phyloP scores from a whole-genome alignment of 2,888 invertebrate genomes.

The Trichopria drosophilae region DNA sequence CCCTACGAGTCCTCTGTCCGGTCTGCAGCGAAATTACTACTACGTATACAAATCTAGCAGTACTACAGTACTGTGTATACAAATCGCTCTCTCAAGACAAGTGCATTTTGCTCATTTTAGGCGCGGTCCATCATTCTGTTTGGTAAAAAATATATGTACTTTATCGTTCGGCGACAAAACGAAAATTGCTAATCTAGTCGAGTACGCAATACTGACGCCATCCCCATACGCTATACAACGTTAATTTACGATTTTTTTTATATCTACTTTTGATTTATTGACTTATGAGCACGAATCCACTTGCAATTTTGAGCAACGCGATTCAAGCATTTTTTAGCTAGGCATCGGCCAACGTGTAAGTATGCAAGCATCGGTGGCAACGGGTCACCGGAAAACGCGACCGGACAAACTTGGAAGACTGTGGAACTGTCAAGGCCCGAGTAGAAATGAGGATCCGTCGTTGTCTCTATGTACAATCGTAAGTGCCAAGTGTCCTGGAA shows the following conservation, averaged over 20 bases:
- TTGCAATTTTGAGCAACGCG: not conserved
- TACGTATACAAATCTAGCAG: too few relatives aligned
- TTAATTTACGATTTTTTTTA: conserved; percentile 8
- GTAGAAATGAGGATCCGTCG: conserved; percentile 9
- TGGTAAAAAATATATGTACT: conserved; percentile 30
- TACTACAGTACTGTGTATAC: too few relatives aligned
- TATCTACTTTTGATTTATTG: conserved; percentile 26
- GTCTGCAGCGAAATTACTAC: too few relatives aligned
- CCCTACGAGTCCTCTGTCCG: conserved; percentile 17
- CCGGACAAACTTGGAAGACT: conserved; percentile 28
- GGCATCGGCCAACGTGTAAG: not conserved
- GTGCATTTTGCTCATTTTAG: not conserved
- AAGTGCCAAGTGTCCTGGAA: too few relatives aligned
- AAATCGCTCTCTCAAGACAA: too few relatives aligned
- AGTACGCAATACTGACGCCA: conserved; percentile 30
- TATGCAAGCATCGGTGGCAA: not conserved
- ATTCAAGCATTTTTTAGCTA: not conserved
- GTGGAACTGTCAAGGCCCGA: conserved; percentile 12
- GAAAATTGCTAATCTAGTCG: conserved; percentile 17
- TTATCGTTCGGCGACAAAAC: conserved; percentile 22
- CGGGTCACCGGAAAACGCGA: conserved; percentile 1
- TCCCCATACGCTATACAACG: conserved; percentile 17
- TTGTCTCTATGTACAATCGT: too few relatives aligned
- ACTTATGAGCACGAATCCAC: conserved; percentile 17
- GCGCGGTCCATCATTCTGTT: not conserved